Conservation (phyloP, 2,888 invertebrate species). For the Hipparchia sbordonii region DNA sequence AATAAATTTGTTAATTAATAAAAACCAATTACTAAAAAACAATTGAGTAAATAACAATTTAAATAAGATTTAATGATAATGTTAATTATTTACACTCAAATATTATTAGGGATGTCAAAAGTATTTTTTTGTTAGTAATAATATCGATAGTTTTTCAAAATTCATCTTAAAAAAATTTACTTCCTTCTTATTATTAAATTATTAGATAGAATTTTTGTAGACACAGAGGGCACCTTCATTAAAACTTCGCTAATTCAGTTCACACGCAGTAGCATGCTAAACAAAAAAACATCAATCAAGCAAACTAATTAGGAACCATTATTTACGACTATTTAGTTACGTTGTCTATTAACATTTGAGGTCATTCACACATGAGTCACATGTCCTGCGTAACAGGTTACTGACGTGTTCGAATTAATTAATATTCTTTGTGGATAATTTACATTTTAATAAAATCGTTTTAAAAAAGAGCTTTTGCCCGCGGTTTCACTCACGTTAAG, state of each 20-base stretch:
- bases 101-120: not conserved
- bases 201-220: not conserved
- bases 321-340: slow-evolving; percentile 11
- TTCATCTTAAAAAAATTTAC: not conserved
- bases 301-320: slow-evolving; percentile 30
- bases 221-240: not conserved
- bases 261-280: not conserved
- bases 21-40: too few relatives aligned
- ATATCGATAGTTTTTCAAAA: not conserved
- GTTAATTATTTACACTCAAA: not conserved
- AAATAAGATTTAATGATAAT: too few relatives aligned
- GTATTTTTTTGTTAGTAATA: not conserved
- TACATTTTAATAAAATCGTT: too few relatives aligned
- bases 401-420: not conserved
- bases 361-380: slow-evolving; percentile 36
- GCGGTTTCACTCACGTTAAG: too few relatives aligned
- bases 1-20: too few relatives aligned
- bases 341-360: slow-evolving; percentile 30
- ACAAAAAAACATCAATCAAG: not conserved
- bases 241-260: not conserved
- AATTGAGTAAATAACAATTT: too few relatives aligned
- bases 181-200: not conserved
- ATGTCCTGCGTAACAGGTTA: slow-evolving; percentile 23
- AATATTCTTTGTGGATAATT: too few relatives aligned
- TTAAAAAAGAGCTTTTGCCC: too few relatives aligned